Base-by-base conservation (phyloP, 2,113 vertebrate genomes). In the Actenoides hombroni region DNA sequence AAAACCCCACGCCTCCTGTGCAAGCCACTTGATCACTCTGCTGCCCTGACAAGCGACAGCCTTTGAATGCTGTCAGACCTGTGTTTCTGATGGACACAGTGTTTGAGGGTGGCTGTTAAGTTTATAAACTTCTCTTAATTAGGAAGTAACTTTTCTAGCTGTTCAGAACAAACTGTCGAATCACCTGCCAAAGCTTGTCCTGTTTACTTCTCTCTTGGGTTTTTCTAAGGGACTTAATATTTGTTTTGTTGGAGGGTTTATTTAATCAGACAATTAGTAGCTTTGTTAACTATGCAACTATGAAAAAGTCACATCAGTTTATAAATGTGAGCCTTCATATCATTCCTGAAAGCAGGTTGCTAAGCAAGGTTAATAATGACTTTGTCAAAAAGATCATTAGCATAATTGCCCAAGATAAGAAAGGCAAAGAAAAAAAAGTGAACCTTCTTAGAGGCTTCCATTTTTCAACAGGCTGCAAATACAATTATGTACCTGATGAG, bases 401-500 rank as follows among this genome's bases (percentile, higher is more conserved):
- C 70, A 42, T 96, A 97, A 95, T 97, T 97, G 94, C 92, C 74
- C 42, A 48, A 93, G 80, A 53, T 81, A 77, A 57, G 70, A 95
- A 91, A 90, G 64, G 63, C 57, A 94, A 65, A 94, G 67, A 26
- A 95, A 82, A 82, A 68, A 83, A 92, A 78, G 71, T 57, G 79
- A 79, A 67, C 35, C 67, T 88, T 91, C 94, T 59, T 56, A 83
- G 83, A 83, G 25, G 26, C 73, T 80, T 67, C 86, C 39, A 60
- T 78, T 93, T 87, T 78, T 61, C 74, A 88, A 46, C 68, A 83
- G 70, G 82, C 82, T 95, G 69, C 83, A 93, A 92, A 90, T 95
- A 93, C 86, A 98, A 97, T 98, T 98, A 94, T 73, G 61, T 89
- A 93, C 68, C 84, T 79, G 91, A 90, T 86, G 92, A 97, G 70